Conservation (phyloP, 2,113 vertebrate genomes). For the Nibea albiflora region DNA sequence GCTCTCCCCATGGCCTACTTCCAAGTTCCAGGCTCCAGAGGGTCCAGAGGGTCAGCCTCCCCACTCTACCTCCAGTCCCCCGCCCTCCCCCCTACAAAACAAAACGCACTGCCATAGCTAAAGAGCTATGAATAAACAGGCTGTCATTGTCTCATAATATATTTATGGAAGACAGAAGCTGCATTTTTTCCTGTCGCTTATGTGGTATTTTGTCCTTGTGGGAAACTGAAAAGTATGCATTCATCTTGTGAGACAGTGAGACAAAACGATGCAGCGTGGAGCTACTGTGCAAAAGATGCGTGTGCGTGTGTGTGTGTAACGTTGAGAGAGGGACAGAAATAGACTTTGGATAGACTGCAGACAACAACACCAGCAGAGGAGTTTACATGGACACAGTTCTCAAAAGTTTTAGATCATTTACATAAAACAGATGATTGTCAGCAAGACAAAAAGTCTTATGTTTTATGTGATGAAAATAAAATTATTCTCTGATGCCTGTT, state of each 20-base stretch:
- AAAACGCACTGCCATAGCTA: constrained; percentile 52
- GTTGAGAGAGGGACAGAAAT: constrained; percentile 1
- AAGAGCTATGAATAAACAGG: constrained; percentile 74
- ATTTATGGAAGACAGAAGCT: constrained; percentile 75
- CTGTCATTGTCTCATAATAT: constrained; percentile 69
- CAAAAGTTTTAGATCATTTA: background rate
- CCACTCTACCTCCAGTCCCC: constrained; percentile 48
- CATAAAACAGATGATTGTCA: background rate
- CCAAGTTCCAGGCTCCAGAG: constrained; percentile 65
- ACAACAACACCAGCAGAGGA: background rate
- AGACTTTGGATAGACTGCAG: constrained; percentile 18
- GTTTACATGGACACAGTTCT: background rate
- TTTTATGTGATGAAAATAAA: no score
- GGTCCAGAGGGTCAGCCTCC: constrained; percentile 61
- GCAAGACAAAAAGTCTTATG: no score
- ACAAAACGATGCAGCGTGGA: constrained; percentile 43
- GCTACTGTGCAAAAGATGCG: constrained; percentile 44
- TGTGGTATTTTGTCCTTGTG: constrained; percentile 69
- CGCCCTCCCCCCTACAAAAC: background rate
- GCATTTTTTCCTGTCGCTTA: constrained; percentile 50
- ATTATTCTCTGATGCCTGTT: background rate
- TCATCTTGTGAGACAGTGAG: constrained; percentile 66
- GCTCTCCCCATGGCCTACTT: constrained; percentile 54
- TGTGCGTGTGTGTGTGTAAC: constrained; percentile 26
- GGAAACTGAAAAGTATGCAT: constrained; percentile 79